Base-by-base conservation (phyloP, 2,797 vertebrate species). In the Anolis apletophallus region DNA sequence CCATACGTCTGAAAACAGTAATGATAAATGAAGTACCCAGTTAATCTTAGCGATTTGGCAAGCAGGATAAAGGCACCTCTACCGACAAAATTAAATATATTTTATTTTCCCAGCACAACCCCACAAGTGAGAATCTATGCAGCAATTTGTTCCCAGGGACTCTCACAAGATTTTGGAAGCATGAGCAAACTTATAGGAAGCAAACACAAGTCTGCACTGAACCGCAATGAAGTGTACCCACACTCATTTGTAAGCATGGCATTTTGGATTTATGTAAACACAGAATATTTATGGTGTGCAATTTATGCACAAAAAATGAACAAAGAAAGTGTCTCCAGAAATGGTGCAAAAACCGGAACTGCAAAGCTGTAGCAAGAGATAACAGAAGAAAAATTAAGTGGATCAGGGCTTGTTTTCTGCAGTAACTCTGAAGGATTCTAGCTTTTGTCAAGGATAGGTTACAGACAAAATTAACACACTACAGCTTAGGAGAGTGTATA, bases 391-490 rank as follows among this genome's bases (percentile, higher is more conserved):
- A 81, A 90, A 85, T 75, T 81, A 88, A 83, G 29, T 64, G 23
- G 21, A 81, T 85, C 68, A 83, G 83, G 46, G 26, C 32, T 87
- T 78, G 13, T 80, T 90, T 88, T 67, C 21, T 81, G 16, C 13
- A 61, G 12, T 54, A 90, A 79, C 9, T 73, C 23, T 67, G 13
- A 84, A 74, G 64, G n/a, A 78, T 83, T 75, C 76, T 1, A 0
- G 0, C 67, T 86, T 61, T 83, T 46, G 7, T 55, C 32, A 57
- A 69, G 12, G 19, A 9, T 46, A 80, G 6, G 26, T 77, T 85
- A 81, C 86, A 54, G 21, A 77, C 0, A 73, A 83, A 90, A 80
- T 59, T 85, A 85, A 80, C 50, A 16, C 2, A 69, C 3, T 59
- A 86, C 2, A 4, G 2, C 3, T 88, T 34, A 9, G 68, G 54